These are phyloP conservation scores for Poecile atricapillus DNA, from an alignment of 2,113 vertebrate species.

Conservation along the genomic window DNA sequence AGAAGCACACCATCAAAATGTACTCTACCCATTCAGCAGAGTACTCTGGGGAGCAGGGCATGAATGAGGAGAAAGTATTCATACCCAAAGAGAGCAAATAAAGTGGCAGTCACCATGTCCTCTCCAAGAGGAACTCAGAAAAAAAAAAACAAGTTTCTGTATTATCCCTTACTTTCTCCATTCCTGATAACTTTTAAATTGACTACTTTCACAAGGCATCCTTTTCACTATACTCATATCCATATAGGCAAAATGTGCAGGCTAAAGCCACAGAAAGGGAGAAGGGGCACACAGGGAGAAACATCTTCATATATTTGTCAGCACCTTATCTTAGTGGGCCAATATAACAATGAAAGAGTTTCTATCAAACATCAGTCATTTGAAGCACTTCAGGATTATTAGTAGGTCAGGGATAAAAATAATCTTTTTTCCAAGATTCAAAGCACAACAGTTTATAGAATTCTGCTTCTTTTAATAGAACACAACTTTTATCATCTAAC, in stretches of 20 bases:
- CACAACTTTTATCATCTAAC: background rate
- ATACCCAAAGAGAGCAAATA: background rate
- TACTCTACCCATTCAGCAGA: background rate
- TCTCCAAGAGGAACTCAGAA: background rate
- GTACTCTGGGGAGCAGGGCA: background rate
- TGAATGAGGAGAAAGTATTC: background rate
- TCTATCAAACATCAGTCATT: background rate
- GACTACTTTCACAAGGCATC: background rate
- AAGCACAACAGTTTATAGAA: background rate
- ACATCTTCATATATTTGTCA: background rate
- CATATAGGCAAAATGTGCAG: background rate
- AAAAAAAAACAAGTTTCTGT: background rate
- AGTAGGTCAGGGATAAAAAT: background rate
- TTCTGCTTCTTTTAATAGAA: background rate
- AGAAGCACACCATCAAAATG: background rate
- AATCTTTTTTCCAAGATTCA: background rate
- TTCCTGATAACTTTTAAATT: background rate
- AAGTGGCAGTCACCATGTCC: fast-evolving
- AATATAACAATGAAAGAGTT: background rate
- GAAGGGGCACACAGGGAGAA: background rate
- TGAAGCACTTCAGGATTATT: background rate
- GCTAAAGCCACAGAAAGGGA: background rate
- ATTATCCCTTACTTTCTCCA: background rate
- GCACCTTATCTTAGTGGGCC: background rate
- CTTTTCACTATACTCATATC: background rate